These are phyloP conservation scores for Sebastes itinus DNA, from an alignment of 2,797 vertebrate genomes.

Conservation along the genomic window DNA sequence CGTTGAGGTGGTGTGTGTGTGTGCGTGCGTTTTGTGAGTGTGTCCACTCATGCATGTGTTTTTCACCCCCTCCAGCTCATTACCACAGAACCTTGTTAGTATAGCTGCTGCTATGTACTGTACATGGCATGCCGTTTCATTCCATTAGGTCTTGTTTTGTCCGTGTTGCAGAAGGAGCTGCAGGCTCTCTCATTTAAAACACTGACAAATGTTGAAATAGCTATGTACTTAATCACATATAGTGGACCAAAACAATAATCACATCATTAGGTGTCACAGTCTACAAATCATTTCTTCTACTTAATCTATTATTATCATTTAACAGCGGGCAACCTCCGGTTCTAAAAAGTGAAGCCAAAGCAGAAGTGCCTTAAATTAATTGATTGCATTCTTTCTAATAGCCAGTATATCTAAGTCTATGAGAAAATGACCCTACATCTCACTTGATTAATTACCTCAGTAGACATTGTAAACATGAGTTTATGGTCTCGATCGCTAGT, in stretches of 20 bases:
- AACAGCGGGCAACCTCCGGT: background rate
- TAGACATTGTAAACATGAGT: too few species aligned
- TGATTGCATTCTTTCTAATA: background rate
- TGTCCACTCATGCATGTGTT: constrained; percentile 44
- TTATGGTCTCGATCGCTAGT: too few species aligned
- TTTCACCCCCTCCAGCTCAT: constrained; percentile 60
- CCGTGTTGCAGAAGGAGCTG: constrained; percentile 16
- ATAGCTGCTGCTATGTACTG: constrained; percentile 43
- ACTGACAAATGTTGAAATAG: constrained; percentile 48
- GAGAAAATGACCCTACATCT: background rate
- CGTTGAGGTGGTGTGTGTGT: background rate
- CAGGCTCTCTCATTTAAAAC: constrained; percentile 37
- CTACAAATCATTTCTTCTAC: background rate
- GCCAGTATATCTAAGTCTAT: background rate
- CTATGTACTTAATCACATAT: constrained; percentile 24
- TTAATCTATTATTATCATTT: background rate
- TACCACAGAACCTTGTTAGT: constrained; percentile 60
- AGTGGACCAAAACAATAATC: constrained; percentile 25
- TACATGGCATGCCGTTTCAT: constrained; percentile 42
- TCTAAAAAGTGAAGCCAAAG: background rate
- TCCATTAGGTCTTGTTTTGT: constrained; percentile 52
- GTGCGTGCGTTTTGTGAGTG: constrained; percentile 7
- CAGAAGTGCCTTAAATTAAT: background rate
- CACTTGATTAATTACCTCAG: background rate
- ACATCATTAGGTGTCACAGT: constrained; percentile 12